These are phyloP conservation scores for Limnodromus scolopaceus DNA, from an alignment of 2,797 vertebrate genomes.

Conservation along the genomic window DNA sequence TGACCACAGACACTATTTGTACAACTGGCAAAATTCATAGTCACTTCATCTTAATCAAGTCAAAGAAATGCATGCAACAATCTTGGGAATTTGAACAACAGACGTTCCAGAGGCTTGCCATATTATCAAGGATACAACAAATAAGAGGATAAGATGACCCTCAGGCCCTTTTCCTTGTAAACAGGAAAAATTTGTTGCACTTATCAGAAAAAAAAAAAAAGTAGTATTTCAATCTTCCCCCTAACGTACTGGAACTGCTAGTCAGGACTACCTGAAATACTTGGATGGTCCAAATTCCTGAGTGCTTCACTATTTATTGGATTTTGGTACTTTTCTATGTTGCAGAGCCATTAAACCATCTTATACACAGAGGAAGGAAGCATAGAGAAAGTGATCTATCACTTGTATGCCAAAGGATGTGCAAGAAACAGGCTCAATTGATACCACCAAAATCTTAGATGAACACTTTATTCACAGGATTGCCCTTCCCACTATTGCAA, in stretches of 20 bases:
- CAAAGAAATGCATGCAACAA: conserved; percentile 28
- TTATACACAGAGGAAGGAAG: neutral
- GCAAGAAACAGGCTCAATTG: neutral
- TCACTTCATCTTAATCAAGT: conserved; percentile 3
- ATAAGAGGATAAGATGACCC: neutral
- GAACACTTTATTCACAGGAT: neutral
- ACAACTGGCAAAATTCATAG: conserved; percentile 28
- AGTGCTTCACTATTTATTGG: neutral
- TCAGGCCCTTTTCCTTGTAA: neutral
- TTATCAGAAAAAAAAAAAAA: neutral
- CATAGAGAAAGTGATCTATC: neutral
- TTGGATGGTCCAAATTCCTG: neutral
- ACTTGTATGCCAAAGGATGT: neutral
- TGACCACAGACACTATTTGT: neutral
- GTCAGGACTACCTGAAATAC: neutral
- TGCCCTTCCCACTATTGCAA: neutral
- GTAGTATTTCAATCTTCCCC: neutral
- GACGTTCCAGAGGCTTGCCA: neutral
- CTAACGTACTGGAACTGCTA: neutral
- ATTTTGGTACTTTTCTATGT: neutral
- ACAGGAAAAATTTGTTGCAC: conserved; percentile 28
- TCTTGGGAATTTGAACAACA: conserved; percentile 12
- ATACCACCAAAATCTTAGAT: neutral
- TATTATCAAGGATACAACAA: conserved; percentile 37
- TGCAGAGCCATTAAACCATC: neutral